Evolutionary conservation across 2,113 vertebrate species (phyloP).

Genomic region (Orycteropus afer): DNA sequence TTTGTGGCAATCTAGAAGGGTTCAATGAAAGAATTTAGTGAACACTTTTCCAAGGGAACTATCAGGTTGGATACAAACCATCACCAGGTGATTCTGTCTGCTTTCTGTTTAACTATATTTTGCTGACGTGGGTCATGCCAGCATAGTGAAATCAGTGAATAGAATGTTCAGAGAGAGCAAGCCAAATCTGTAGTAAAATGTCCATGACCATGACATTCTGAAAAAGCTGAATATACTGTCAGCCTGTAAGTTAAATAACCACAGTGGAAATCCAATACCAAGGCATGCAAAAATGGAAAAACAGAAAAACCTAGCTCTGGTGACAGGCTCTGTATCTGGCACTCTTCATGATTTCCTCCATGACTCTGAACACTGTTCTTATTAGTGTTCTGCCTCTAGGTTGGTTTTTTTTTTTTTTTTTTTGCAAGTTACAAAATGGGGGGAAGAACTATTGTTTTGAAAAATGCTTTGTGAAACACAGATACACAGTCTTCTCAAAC

Average conservation of each 20-base stretch:
- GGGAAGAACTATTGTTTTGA: not conserved
- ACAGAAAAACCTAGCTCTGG: not conserved
- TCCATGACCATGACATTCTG: not conserved
- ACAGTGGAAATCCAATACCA: not conserved
- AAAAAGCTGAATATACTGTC: not conserved
- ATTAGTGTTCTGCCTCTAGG: not conserved
- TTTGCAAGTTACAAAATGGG: not conserved
- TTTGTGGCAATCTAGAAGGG: not conserved
- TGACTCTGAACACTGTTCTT: not conserved
- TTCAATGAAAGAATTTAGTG: not conserved
- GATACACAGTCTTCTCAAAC: not conserved
- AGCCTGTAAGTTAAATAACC: not conserved
- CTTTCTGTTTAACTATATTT: not conserved
- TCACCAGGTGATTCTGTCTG: not conserved
- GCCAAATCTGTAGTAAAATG: not conserved
- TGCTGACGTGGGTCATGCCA: not conserved
- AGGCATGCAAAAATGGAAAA: conserved; percentile 23
- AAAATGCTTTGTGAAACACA: conserved; percentile 24
- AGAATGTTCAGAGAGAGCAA: not conserved
- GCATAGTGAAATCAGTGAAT: not conserved
- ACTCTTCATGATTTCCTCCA: not conserved
- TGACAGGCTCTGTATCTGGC: not conserved
- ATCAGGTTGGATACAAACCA: not conserved
- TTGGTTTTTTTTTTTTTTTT: not conserved
- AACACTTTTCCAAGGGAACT: not conserved